Evolutionary conservation across 2,113 vertebrate genomes (phyloP), one percentile per base, ranked within the genome.

Genomic region (Channa argus): DNA sequence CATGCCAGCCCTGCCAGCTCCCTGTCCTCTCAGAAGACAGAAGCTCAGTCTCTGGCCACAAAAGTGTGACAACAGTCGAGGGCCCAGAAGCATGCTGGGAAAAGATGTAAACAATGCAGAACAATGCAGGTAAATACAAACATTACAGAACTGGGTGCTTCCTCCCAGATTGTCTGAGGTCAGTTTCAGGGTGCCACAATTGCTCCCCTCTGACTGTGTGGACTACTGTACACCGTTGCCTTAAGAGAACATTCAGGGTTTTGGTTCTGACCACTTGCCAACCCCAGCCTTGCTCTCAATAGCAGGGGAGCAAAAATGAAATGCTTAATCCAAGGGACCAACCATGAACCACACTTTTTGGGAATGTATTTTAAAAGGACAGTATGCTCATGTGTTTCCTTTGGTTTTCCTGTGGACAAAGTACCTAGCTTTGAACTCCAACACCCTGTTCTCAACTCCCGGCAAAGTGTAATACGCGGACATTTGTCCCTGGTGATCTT

Each of bases 11-110:
- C 94, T 0, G 84, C 83, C 50, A 85, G 87, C 80, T 95, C 95
- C 49, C 85, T 93, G 77, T 95, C 96, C 56, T 95, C 94, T 8
- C 95, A 95, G 88, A 96, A 96, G 88, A 95, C 94, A 1, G 95
- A 96, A 85, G 85, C 91, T 3, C 94, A 94, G 39, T 94, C 95
- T 36, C 83, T 93, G 76, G 94, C 92, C 73, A 96, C 95, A 2
- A 96, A 96, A 82, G 92, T 96, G 88, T 96, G 93, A 94, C 74
- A 4, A 50, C 55, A 39, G 44, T n/a, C 15, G 47, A 44, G 68
- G 50, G 55, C 66, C 82, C 80, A 45, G 75, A 80, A 38, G 56
- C 46, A 75, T 6, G 33, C 75, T 70, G 77, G 85, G 79, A 37
- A 24, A 71, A 61, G 12, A 71, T 66, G 70, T 70, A 64, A 83